Percentiles rank a stretch among this genome's conserved stretches.
These are phyloP conservation scores for Stictocephala bisonia DNA, from an alignment of 2,888 invertebrate genomes.

Conservation along the genomic window DNA sequence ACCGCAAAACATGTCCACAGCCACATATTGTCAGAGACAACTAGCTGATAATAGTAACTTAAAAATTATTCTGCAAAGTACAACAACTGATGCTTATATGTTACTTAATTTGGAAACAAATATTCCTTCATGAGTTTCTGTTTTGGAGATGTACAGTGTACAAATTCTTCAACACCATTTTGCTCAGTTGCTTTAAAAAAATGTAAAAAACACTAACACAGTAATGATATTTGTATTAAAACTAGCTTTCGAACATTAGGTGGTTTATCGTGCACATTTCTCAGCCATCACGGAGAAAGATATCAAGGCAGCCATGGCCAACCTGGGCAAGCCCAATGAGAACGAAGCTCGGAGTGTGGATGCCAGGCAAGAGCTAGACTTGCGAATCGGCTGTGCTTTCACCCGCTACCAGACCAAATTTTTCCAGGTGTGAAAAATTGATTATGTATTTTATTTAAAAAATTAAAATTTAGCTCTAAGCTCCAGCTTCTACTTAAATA, in stretches of 20 bases:
- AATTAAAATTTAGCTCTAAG: no score
- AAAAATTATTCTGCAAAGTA: no score
- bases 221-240: not conserved
- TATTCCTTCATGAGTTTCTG: no score
- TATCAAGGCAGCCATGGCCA: constrained; percentile 91
- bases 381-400: constrained; percentile 98
- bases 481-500: no score
- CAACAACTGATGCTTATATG: no score
- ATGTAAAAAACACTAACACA: not conserved
- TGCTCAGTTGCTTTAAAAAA: no score
- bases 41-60: no score
- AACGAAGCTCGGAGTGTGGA: constrained; percentile 96
- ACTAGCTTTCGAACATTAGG: constrained; percentile 64
- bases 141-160: no score
- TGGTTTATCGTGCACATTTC: constrained; percentile 90
- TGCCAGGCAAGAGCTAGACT: constrained; percentile 96
- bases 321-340: constrained; percentile 88
- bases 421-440: constrained; percentile 93
- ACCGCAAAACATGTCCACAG: no score
- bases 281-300: constrained; percentile 99
- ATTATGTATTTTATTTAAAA: no score
- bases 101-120: no score
- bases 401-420: constrained; percentile 98
- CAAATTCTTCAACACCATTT: not conserved
- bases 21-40: no score